phyloP scores from a whole-genome alignment of 2,888 invertebrate genomes.

The Taphrorychus bicolor region DNA sequence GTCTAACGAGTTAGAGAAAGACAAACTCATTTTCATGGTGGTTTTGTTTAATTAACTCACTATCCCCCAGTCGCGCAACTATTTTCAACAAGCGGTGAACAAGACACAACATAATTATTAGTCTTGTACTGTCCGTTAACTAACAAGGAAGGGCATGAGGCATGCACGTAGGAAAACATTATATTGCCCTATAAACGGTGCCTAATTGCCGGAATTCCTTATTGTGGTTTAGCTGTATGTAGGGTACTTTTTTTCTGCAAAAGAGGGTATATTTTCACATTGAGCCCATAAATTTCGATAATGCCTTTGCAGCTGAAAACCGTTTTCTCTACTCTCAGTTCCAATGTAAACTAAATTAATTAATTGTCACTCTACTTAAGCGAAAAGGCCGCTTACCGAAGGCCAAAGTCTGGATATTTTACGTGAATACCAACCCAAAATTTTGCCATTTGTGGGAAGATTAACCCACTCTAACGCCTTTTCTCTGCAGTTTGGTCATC shows the following conservation, averaged over 20 bases:
- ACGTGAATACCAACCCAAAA: not conserved
- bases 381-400: constrained; percentile 13
- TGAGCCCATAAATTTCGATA: constrained; percentile 5
- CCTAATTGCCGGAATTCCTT: constrained; percentile 9
- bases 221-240: not conserved
- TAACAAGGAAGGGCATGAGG: constrained; percentile 7
- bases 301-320: constrained; percentile 4
- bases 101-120: too few species aligned
- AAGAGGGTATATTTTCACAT: not conserved
- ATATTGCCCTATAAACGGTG: constrained; percentile 27
- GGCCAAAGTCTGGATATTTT: not conserved
- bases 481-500: not conserved
- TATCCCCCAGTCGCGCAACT: too few species aligned
- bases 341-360: constrained; percentile 21
- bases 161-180: constrained; percentile 26
- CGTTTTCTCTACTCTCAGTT: constrained; percentile 19
- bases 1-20: not conserved
- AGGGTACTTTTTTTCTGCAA: not conserved
- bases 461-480: not conserved
- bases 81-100: too few species aligned
- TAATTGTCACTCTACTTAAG: constrained; percentile 18
- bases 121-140: too few species aligned
- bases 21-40: not conserved
- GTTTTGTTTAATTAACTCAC: too few species aligned
- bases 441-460: not conserved